Percentiles rank a stretch among this genome's conserved stretches.
These are phyloP conservation scores for Novumbra hubbsi DNA, from an alignment of 2,797 vertebrate species.

Conservation along the genomic window DNA sequence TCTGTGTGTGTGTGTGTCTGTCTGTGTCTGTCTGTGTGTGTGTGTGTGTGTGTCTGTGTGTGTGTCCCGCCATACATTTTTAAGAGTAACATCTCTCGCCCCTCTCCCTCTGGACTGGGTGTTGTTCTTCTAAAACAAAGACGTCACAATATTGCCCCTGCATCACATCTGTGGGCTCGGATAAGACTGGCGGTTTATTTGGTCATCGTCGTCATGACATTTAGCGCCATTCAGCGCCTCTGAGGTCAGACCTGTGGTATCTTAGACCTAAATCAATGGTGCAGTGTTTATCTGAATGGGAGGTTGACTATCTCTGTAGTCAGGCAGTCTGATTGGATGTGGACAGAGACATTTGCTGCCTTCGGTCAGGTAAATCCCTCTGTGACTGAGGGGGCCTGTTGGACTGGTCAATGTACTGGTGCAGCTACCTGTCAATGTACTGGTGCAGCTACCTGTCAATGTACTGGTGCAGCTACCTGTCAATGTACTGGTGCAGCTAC, in stretches of 20 bases:
- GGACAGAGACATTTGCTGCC: slow-evolving; percentile 11
- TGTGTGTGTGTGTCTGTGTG: not conserved
- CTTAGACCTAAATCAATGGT: slow-evolving; percentile 54
- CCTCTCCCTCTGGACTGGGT: slow-evolving; percentile 3
- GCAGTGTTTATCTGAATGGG: slow-evolving; percentile 31
- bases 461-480: too few relatives aligned
- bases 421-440: too few relatives aligned
- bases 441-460: too few relatives aligned
- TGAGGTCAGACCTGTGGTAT: slow-evolving; percentile 29
- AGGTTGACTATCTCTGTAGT: slow-evolving; percentile 36
- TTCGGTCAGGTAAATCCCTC: not conserved
- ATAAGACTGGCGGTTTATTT: slow-evolving; percentile 49
- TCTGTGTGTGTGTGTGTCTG: not conserved
- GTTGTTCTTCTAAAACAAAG: slow-evolving; percentile 2
- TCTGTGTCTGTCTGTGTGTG: not conserved
- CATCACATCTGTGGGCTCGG: slow-evolving; percentile 46
- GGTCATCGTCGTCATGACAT: slow-evolving; percentile 50
- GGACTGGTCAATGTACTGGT: too few relatives aligned
- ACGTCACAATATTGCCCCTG: slow-evolving; percentile 6
- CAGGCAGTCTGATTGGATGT: slow-evolving; percentile 38
- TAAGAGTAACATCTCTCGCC: not conserved
- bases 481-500: too few relatives aligned
- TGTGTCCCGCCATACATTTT: not conserved
- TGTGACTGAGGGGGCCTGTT: not conserved
- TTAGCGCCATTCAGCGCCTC: slow-evolving; percentile 30